These are phyloP conservation scores for Chloroclysta siterata DNA, from an alignment of 2,888 invertebrate genomes.

Conservation along the genomic window DNA sequence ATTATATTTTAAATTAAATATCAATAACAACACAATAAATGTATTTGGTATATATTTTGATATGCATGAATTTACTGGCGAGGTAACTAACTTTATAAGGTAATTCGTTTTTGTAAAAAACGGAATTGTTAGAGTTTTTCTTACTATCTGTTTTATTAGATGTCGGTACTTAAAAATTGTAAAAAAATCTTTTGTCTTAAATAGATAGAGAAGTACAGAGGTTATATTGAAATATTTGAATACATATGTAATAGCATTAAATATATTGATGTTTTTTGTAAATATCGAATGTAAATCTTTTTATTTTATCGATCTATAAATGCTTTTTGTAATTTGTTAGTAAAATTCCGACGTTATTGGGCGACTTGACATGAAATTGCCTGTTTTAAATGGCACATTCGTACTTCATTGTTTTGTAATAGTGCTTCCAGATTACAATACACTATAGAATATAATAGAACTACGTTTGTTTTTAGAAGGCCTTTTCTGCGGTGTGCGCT, in stretches of 20 bases:
- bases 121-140: slow-evolving; percentile 50
- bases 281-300: slow-evolving; percentile 55
- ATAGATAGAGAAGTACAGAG: slow-evolving; percentile 65
- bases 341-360: slow-evolving; percentile 58
- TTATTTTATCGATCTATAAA: slow-evolving; percentile 51
- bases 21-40: slow-evolving; percentile 65
- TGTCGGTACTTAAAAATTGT: slow-evolving; percentile 73
- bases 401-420: neutral
- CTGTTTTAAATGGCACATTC: neutral
- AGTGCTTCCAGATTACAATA: neutral
- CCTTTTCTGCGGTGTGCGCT: too few species aligned
- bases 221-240: slow-evolving; percentile 65
- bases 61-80: slow-evolving; percentile 76
- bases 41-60: slow-evolving; percentile 81
- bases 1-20: slow-evolving; percentile 64
- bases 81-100: slow-evolving; percentile 52
- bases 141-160: slow-evolving; percentile 65
- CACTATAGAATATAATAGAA: too few species aligned
- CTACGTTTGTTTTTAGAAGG: too few species aligned
- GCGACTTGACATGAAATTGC: neutral
- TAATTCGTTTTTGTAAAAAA: slow-evolving; percentile 58
- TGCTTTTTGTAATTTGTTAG: slow-evolving; percentile 59
- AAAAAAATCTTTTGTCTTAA: slow-evolving; percentile 60
- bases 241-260: slow-evolving; percentile 58
- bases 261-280: slow-evolving; percentile 68